Base-by-base conservation (phyloP, 2,888 invertebrate species). In the Torymus auratus region DNA sequence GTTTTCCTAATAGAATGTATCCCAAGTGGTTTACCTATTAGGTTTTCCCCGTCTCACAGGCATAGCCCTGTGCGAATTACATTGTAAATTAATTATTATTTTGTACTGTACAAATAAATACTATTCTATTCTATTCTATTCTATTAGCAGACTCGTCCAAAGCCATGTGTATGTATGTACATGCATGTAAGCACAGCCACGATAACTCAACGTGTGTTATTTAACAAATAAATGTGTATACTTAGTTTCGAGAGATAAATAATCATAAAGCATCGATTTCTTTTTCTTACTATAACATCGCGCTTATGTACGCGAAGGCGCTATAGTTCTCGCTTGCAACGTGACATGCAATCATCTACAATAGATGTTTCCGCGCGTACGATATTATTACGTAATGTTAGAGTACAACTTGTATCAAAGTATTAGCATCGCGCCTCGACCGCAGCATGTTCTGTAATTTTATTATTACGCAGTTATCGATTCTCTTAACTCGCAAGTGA, bases 371-470 rank as follows among this genome's bases (percentile, higher is more conserved):
- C 55, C 28, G 15, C 41, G 41, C 41, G 28, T 53, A 62, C 14
- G 55, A 76, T 67, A 76, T 69, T 61, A 69, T 76, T 69, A 69
- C 62, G 62, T 62, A 76, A 76, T 69, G 55, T 23, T 62, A 53
- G 60, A 11, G 20, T 53, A 55, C 41, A 52, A 41, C 56, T 58
- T 41, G 69, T 58, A 62, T 69, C 68, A 76, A 56, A 62, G 76
- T 62, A 69, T 56, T 69, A 69, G 17, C 55, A 41, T 58, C 69
- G 56, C 20, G 60, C 52, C 23, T 67, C 75, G 62, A 17, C 0
- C 53, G 64, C 5, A 41, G 41, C 60, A 60, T 28, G 5, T 60
- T 53, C 15, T 28, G 23, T 62, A 68, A 69, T 53, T 61, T 75
- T 52, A 68, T 75, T 68, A 75, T 68, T 60, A 61, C 53, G 23